Evolutionary conservation across 2,888 invertebrate genomes (phyloP).

Genomic region (Ommatoiulus sabulosus): DNA sequence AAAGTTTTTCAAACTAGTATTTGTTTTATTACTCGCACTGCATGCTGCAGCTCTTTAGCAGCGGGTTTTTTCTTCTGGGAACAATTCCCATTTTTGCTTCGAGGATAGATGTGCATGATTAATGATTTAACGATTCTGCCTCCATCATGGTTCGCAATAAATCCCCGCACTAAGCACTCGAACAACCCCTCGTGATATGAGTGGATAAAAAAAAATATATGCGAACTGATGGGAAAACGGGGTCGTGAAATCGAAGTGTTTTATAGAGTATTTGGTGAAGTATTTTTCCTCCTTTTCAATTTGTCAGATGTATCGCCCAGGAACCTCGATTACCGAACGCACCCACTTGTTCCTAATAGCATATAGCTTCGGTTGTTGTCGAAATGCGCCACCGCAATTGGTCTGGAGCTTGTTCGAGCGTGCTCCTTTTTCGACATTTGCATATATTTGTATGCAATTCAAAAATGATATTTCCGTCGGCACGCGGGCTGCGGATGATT

Average conservation of each 20-base stretch:
- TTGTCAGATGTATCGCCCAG: constrained; percentile 37
- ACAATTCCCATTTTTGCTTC: constrained; percentile 2
- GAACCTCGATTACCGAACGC: background rate
- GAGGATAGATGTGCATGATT: constrained; percentile 14
- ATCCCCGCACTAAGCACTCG: constrained; percentile 31
- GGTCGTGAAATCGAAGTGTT: constrained; percentile 36
- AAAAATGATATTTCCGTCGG: background rate
- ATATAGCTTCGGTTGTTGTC: background rate
- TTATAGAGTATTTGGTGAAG: constrained; percentile 8
- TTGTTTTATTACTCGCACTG: background rate
- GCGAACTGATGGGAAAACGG: background rate
- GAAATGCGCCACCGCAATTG: constrained; percentile 38
- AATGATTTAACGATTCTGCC: constrained; percentile 21
- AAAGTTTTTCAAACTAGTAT: background rate
- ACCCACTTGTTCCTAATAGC: constrained; percentile 4
- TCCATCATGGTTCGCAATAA: constrained; percentile 1
- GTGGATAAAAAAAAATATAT: constrained; percentile 24
- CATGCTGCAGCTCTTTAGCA: background rate
- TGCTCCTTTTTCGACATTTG: background rate
- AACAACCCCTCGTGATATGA: constrained; percentile 16
- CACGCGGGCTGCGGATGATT: background rate
- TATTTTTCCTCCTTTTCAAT: constrained; percentile 32
- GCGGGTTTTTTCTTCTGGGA: background rate
- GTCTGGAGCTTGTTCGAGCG: background rate
- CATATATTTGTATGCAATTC: background rate